phyloP scores from a whole-genome alignment of 2,113 vertebrate species.

The Cynoglossus semilaevis region DNA sequence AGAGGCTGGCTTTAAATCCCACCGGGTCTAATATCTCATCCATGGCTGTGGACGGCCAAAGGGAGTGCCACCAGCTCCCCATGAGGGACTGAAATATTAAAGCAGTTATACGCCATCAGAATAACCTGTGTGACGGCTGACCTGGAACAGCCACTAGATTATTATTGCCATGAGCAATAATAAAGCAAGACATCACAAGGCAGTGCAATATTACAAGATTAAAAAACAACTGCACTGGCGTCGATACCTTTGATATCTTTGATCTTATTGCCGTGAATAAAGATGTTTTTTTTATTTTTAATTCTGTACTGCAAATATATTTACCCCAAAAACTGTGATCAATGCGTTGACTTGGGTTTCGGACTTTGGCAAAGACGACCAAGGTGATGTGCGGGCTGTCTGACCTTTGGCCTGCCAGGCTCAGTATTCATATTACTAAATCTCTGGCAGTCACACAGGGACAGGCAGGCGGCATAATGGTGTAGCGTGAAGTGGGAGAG shows the following conservation, averaged over 20 bases:
- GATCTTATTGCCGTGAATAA: no score
- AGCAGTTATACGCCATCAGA: constrained; percentile 50
- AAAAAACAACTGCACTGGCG: constrained; percentile 4
- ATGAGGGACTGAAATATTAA: constrained; percentile 58
- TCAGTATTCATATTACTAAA: constrained; percentile 37
- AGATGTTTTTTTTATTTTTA: background rate
- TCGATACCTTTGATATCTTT: no score
- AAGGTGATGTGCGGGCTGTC: constrained; percentile 50
- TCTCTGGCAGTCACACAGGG: constrained; percentile 44
- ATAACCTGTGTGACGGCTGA: constrained; percentile 22
- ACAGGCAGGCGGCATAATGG: constrained; percentile 52
- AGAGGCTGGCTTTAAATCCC: constrained; percentile 36
- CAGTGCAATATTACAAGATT: constrained; percentile 28
- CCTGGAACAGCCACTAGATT: constrained; percentile 12
- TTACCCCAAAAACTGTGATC: constrained; percentile 4
- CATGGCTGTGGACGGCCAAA: constrained; percentile 48
- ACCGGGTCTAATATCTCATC: constrained; percentile 69
- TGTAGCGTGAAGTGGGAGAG: constrained; percentile 56
- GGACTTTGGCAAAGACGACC: constrained; percentile 48
- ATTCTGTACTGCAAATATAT: constrained; percentile 8
- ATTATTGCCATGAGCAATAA: constrained; percentile 12
- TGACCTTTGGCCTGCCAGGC: constrained; percentile 54
- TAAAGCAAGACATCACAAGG: constrained; percentile 25
- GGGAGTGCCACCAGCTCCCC: constrained; percentile 33
- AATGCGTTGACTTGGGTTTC: no score